These are phyloP conservation scores for Sycophaga agraensis DNA, from an alignment of 1,140 invertebrate species.

Conservation along the genomic window DNA sequence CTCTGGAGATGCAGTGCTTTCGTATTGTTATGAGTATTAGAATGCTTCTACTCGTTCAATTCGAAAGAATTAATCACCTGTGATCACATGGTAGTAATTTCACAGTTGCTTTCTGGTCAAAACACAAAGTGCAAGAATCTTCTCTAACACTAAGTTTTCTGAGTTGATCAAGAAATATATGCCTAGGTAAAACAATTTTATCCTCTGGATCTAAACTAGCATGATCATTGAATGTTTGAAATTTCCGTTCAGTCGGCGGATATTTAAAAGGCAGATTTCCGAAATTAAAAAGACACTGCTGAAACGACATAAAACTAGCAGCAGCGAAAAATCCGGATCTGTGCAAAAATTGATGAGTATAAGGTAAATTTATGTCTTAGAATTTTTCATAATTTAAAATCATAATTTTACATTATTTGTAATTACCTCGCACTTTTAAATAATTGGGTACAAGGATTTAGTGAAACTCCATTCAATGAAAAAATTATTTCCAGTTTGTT, in stretches of 20 bases:
- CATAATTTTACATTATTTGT: slow-evolving; percentile 22
- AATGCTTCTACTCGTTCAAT: no score
- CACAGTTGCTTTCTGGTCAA: slow-evolving; percentile 75
- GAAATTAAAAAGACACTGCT: slow-evolving; percentile 94
- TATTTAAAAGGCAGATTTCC: slow-evolving; percentile 78
- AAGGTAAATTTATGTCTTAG: background rate
- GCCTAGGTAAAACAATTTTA: slow-evolving; percentile 69
- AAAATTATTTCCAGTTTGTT: slow-evolving; percentile 75
- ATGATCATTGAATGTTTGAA: slow-evolving; percentile 77
- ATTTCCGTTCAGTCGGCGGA: slow-evolving; percentile 70
- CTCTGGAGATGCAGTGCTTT: no score
- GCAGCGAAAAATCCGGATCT: slow-evolving; percentile 89
- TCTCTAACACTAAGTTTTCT: slow-evolving; percentile 76
- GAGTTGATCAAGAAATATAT: slow-evolving; percentile 74
- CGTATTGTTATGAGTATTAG: no score
- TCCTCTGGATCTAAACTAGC: slow-evolving; percentile 71
- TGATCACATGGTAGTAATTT: slow-evolving; percentile 80
- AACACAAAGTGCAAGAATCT: slow-evolving; percentile 87
- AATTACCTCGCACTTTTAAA: slow-evolving; percentile 77
- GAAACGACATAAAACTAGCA: slow-evolving; percentile 94
- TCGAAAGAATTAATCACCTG: slow-evolving; percentile 61
- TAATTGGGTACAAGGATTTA: slow-evolving; percentile 71
- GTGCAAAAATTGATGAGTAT: slow-evolving; percentile 36
- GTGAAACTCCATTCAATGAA: slow-evolving; percentile 76
- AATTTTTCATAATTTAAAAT: background rate